phyloP scores from a whole-genome alignment of 2,113 vertebrate genomes.

The Megalops atlanticus region DNA sequence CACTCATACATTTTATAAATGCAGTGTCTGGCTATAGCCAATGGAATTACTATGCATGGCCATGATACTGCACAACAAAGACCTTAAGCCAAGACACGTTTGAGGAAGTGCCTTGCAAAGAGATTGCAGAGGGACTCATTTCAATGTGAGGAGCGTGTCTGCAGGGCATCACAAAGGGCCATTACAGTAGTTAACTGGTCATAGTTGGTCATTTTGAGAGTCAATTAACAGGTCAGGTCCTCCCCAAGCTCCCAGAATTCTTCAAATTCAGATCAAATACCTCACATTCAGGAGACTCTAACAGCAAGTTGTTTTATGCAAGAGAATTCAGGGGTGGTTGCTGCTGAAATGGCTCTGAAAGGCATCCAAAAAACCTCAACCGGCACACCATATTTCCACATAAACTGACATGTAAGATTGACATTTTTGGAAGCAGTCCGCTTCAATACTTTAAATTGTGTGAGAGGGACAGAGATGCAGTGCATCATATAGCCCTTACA shows the following conservation, averaged over 20 bases:
- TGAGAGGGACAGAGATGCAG: background rate
- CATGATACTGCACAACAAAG: background rate
- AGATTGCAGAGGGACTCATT: background rate
- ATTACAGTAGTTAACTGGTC: background rate
- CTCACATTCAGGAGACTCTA: background rate
- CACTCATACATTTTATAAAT: background rate
- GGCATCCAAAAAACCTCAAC: background rate
- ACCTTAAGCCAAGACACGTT: background rate
- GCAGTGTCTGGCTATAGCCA: background rate
- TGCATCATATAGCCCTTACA: background rate
- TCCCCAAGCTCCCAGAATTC: background rate
- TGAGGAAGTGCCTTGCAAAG: background rate
- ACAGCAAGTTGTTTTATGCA: background rate
- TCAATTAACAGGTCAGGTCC: background rate
- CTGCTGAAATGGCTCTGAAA: background rate
- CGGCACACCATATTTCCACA: background rate
- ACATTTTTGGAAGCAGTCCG: background rate
- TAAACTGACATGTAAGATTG: background rate
- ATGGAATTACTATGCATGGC: background rate
- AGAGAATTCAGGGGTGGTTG: background rate
- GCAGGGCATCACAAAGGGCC: background rate
- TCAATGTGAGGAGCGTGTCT: background rate
- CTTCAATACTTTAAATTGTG: background rate
- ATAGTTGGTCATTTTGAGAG: no score
- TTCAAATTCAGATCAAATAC: background rate